Base-by-base conservation (phyloP, 64 coral and sea anemone genomes). In the Anthopleura sola region DNA sequence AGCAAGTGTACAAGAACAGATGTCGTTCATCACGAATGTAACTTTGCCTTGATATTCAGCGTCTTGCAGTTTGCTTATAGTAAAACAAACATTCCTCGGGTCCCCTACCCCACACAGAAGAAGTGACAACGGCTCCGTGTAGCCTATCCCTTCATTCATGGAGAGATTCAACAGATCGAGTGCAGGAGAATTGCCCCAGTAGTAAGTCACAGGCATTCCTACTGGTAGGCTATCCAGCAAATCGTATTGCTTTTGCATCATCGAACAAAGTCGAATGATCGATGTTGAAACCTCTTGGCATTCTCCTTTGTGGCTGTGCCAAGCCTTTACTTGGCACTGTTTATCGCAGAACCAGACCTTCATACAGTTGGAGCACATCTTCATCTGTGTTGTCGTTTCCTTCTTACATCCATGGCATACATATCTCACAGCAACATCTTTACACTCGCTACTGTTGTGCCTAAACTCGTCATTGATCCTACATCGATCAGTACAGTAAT, bases 101-200 rank as follows among this genome's bases (percentile, higher is more conserved):
- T 92, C 90, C 13, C 90, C 90, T 28, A 88, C 90, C 8, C 90
- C 90, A 71, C 85, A 92, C 21, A 75, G 58, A 19, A 92, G 81
- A 32, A 84, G 29, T 20, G 56, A 57, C 1, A 92, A 44, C 4
- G 90, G 90, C 19, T 84, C 60, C 11, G 31, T 32, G 69, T 87
- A 87, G 1, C 74, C 26, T 3, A 6, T 8, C 26, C 90, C 85
- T 78, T 92, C 90, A 66, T 92, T 92, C 68, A 92, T 34, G 19
- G 85, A 29, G 0, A 88, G 49, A 6, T 92, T 92, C 11, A 92
- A 49, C 2, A 92, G 11, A 58, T 92, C 85, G 12, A 69, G 34
- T 2, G 86, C 90, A 7, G 90, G 90, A 20, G 36, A 38, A n/a
- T 92, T 92, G 0, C 90, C 90, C 78, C 78, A 92, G 50, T 92